Base-by-base conservation (phyloP, 1,140 invertebrate species). In the Anthonomus grandis region DNA sequence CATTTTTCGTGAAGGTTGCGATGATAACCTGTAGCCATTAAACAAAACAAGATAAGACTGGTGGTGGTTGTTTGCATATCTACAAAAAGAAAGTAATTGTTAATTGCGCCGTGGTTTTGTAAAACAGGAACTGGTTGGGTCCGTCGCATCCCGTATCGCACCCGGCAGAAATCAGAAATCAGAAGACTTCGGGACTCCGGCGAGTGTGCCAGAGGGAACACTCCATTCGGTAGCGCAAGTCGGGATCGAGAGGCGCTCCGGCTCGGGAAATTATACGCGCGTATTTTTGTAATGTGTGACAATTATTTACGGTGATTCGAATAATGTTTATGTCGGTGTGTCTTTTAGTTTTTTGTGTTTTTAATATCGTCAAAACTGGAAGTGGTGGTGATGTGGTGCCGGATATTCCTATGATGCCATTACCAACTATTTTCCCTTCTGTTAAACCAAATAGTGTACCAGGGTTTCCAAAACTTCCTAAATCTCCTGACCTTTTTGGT, bases 31-130 rank as follows among this genome's bases (percentile, higher is more conserved):
- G 21, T 31, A 8, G 25, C 25, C 6, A 45, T 53, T 27, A 53
- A 53, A 53, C 51, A 45, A 53, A 53, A 45, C 25, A 45, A 53
- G 51, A 53, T 53, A 53, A 53, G 38, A n/a, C n/a, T n/a, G n/a
- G n/a, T n/a, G n/a, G 25, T 22, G 23, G 8, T 22, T 10, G 13
- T 10, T 15, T 25, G 21, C 19, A 17, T 44, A 44, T 53, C 38
- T 31, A 24, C n/a, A n/a, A 15, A 42, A 31, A 25, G 51, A 18
- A 53, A 44, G 39, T 44, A 31, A 53, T 45, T 53, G 51, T 53
- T 53, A 53, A 52, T 53, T 53, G 51, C 51, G 51, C 51, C 45
- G 51, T 53, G 51, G 51, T 53, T 53, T 41, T 53, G 51, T 53
- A 44, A 53, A 53, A 53, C 51, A 53, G 51, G 51, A 53, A 53